These are phyloP conservation scores for Dendroctonus valens DNA, from an alignment of 1,140 invertebrate genomes.

Conservation along the genomic window DNA sequence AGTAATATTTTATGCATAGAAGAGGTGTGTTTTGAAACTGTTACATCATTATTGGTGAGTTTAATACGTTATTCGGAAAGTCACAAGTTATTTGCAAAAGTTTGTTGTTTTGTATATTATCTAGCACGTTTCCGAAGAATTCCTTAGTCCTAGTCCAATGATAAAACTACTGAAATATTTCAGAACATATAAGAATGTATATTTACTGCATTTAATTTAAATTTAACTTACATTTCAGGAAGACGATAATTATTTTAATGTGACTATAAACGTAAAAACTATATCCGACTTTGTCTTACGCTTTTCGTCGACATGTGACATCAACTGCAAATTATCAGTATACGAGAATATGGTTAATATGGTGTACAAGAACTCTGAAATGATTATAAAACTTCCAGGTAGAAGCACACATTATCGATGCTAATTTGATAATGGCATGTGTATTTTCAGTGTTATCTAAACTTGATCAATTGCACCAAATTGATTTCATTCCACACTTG, in stretches of 20 bases:
- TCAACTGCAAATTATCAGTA: conserved; percentile 44
- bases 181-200: too few species aligned
- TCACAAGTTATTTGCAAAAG: too few species aligned
- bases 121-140: too few species aligned
- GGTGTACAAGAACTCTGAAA: conserved; percentile 44
- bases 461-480: conserved; percentile 36
- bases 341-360: conserved; percentile 41
- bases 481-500: conserved; percentile 33
- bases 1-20: neutral
- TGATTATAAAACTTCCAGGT: conserved; percentile 3
- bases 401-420: neutral
- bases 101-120: too few species aligned
- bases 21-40: neutral
- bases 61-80: too few species aligned
- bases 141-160: too few species aligned
- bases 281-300: conserved; percentile 39
- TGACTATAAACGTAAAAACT: conserved; percentile 38
- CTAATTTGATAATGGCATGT: conserved; percentile 4
- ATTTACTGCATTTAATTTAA: neutral
- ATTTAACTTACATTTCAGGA: conserved; percentile 23
- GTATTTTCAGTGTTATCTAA: conserved; percentile 39
- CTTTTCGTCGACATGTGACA: conserved; percentile 36
- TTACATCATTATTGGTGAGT: neutral
- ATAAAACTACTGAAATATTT: too few species aligned
- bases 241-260: conserved; percentile 35